Base-by-base conservation (phyloP, 1,140 invertebrate species). In the Helicoverpa armigera region DNA sequence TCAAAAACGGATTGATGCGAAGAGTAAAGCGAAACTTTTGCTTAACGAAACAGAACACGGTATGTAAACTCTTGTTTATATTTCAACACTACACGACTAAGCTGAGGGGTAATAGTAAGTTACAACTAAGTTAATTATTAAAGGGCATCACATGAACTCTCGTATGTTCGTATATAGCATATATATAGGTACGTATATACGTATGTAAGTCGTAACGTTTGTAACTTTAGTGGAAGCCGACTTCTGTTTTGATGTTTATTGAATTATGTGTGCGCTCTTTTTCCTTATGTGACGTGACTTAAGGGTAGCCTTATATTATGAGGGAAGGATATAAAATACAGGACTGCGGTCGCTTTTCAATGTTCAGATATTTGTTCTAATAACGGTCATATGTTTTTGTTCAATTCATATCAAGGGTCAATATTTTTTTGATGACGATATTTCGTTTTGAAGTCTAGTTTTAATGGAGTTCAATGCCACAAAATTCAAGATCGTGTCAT, bases 211-310 rank as follows among this genome's bases (percentile, higher is more conserved):
- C 67, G 18, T 70, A 70, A 70, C 43, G 7, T 1, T 35, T 11
- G 18, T 29, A 53, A 53, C 48, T 70, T 70, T 23, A 70, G 18
- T 70, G 23, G 48, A 16, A 18, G 23, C 18, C 23, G 50, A 53
- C 67, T 70, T 70, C 18, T 70, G 48, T 70, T 70, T 51, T 70
- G 67, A 70, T 50, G 67, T 70, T 70, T 70, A 70, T 70, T 51
- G 29, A 70, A 70, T 70, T 53, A 70, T 53, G 35, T 53, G 48
- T 53, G 61, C n/a, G 14, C 16, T 18, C 16, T 48, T 67, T 70
- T 70, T 53, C 67, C 50, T 69, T 69, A 35, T 70, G 13, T 16
- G 13, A 29, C 29, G 50, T 53, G 48, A 53, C 29, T 65, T 43
- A 65, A 23, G 50, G n/a, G 63, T 61, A 31, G 23, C 48, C 9